Conservation (phyloP, 2,888 invertebrate species). For the Drosophila tripunctata region DNA sequence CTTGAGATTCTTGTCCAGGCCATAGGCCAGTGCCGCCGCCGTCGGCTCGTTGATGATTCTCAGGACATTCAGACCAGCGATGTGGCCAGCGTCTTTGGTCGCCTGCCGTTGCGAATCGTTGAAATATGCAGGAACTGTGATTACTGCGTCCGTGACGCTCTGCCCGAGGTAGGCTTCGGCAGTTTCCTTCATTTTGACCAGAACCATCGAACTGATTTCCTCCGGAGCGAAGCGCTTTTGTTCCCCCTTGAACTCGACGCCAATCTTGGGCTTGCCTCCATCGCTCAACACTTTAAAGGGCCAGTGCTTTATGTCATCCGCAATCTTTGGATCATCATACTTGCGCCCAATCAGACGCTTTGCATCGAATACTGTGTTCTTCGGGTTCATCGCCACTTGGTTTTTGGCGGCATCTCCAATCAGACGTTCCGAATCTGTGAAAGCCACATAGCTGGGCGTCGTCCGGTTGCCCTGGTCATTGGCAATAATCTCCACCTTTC, state of each 20-base stretch:
- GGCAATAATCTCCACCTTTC: conserved; percentile 93
- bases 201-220: conserved; percentile 93
- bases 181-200: conserved; percentile 96
- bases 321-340: conserved; percentile 94
- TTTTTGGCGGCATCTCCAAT: conserved; percentile 22
- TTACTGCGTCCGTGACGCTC: conserved; percentile 88
- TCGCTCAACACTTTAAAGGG: conserved; percentile 95
- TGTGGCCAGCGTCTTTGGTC: conserved; percentile 96
- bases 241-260: conserved; percentile 95
- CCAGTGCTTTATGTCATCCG: conserved; percentile 97
- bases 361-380: conserved; percentile 96
- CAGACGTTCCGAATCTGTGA: conserved; percentile 20
- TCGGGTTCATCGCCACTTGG: conserved; percentile 89
- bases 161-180: conserved; percentile 94
- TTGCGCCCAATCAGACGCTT: conserved; percentile 97
- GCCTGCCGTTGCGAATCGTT: conserved; percentile 86
- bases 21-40: conserved; percentile 96
- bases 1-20: conserved; percentile 92
- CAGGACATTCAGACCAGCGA: conserved; percentile 94
- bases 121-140: conserved; percentile 86
- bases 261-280: conserved; percentile 91
- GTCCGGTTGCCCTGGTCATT: conserved; percentile 89
- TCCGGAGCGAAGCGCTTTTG: conserved; percentile 94
- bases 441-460: conserved; percentile 18
- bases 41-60: conserved; percentile 97